Percentiles rank a stretch among this genome's conserved stretches.
phyloP scores from a whole-genome alignment of 1,140 invertebrate species.

The Drosophila ficusphila region DNA sequence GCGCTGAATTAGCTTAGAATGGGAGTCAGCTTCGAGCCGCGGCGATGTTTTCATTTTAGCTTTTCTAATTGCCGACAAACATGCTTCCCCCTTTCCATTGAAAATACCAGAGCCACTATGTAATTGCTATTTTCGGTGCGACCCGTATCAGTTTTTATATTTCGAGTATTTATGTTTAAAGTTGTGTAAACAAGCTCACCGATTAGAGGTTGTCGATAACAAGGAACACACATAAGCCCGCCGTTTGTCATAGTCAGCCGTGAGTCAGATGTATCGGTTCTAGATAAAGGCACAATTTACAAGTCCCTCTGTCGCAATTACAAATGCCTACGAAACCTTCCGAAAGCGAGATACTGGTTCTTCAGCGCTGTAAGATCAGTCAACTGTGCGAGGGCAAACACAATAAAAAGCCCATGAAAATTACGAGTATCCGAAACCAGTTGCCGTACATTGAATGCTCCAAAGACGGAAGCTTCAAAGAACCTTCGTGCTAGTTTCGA shows the following conservation, averaged over 20 bases:
- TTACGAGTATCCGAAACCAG: slow-evolving; percentile 24
- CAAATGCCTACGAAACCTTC: slow-evolving; percentile 1
- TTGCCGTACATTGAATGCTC: slow-evolving; percentile 13
- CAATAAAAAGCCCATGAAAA: slow-evolving; percentile 23
- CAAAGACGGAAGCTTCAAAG: slow-evolving; percentile 43
- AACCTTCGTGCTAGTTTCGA: slow-evolving; percentile 39
- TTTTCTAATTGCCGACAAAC: slow-evolving; percentile 54
- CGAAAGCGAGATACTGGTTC: slow-evolving; percentile 1
- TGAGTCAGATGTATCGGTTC: slow-evolving; percentile 27
- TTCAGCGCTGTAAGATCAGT: slow-evolving; percentile 36
- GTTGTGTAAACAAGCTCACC: slow-evolving; percentile 58
- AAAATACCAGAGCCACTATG: slow-evolving; percentile 28
- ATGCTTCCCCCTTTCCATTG: slow-evolving; percentile 20
- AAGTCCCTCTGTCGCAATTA: slow-evolving; percentile 21
- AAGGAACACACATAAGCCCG: slow-evolving; percentile 18
- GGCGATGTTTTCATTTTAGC: slow-evolving; percentile 35
- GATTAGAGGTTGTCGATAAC: slow-evolving; percentile 43
- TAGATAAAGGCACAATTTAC: slow-evolving; percentile 37
- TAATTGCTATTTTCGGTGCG: slow-evolving; percentile 68
- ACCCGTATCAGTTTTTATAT: slow-evolving; percentile 36
- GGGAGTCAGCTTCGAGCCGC: slow-evolving; percentile 33
- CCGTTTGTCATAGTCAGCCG: slow-evolving; percentile 28
- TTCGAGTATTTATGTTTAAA: slow-evolving; percentile 58
- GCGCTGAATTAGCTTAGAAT: slow-evolving; percentile 77
- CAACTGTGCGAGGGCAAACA: slow-evolving; percentile 41